These are phyloP conservation scores for Gnathonemus longibarbis DNA, from an alignment of 2,113 vertebrate genomes.

Conservation along the genomic window DNA sequence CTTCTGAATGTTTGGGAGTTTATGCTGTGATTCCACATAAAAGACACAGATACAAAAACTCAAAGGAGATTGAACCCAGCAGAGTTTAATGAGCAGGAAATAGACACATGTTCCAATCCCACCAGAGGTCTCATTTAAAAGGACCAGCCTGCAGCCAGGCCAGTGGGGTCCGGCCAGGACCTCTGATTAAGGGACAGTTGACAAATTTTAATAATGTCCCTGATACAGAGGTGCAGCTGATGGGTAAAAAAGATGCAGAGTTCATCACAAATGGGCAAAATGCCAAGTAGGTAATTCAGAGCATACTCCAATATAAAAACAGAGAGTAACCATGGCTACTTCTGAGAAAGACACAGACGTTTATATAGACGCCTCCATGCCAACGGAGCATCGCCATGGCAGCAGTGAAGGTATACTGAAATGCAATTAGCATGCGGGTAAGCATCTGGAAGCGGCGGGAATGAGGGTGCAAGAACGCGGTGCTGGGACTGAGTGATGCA, in stretches of 20 bases:
- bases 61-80: neutral
- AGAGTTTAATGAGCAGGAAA: neutral
- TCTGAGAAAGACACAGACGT: neutral
- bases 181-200: neutral
- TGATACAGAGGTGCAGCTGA: neutral
- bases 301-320: neutral
- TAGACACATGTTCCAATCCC: neutral
- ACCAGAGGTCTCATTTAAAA: neutral
- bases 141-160: neutral
- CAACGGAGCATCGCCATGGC: neutral
- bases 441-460: neutral
- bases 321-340: neutral
- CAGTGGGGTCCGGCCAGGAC: neutral
- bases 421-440: neutral
- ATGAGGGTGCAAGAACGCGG: neutral
- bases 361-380: neutral
- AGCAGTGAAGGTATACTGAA: neutral
- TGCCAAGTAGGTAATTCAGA: neutral
- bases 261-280: neutral
- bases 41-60: neutral
- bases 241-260: neutral
- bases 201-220: neutral
- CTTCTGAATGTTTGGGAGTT: neutral
- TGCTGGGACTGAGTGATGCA: neutral
- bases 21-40: neutral